Evolutionary conservation across 2,113 vertebrate species (phyloP).

Genomic region (Prunella fulvescens): DNA sequence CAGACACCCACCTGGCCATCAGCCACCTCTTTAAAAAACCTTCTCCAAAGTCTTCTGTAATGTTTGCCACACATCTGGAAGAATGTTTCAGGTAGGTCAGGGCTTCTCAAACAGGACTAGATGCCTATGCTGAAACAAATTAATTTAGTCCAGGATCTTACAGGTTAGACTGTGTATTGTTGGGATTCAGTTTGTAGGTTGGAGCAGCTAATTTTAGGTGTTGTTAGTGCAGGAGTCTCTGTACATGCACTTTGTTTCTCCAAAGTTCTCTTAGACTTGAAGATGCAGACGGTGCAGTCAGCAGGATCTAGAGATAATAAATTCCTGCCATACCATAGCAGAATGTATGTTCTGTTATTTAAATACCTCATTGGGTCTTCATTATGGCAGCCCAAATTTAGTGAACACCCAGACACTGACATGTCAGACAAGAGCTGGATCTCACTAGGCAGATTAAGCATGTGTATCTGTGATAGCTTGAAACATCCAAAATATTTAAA

Average conservation of each 20-base stretch:
- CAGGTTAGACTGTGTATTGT: not conserved
- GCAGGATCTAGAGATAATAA: not conserved
- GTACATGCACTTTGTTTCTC: not conserved
- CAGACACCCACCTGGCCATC: not conserved
- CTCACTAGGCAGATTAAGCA: not conserved
- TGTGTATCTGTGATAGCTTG: not conserved
- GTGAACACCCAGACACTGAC: fast-evolving
- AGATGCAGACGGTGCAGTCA: not conserved
- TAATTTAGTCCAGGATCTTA: not conserved
- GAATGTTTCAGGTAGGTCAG: not conserved
- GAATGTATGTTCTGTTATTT: not conserved
- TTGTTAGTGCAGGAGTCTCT: not conserved
- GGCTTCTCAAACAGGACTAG: not conserved
- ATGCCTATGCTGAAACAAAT: not conserved
- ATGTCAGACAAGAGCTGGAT: not conserved
- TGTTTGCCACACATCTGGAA: fast-evolving
- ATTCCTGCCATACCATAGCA: not conserved
- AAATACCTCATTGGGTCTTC: not conserved
- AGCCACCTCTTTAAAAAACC: not conserved
- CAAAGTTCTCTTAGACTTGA: not conserved
- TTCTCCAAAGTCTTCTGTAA: not conserved
- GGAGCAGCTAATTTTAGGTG: not conserved
- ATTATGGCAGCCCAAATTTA: not conserved
- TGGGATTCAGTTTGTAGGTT: not conserved
- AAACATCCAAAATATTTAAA: not conserved